Evolutionary conservation across 2,888 invertebrate species (phyloP), one percentile per base, ranked within the genome.

Genomic region (Drosophila kuntzei): DNA sequence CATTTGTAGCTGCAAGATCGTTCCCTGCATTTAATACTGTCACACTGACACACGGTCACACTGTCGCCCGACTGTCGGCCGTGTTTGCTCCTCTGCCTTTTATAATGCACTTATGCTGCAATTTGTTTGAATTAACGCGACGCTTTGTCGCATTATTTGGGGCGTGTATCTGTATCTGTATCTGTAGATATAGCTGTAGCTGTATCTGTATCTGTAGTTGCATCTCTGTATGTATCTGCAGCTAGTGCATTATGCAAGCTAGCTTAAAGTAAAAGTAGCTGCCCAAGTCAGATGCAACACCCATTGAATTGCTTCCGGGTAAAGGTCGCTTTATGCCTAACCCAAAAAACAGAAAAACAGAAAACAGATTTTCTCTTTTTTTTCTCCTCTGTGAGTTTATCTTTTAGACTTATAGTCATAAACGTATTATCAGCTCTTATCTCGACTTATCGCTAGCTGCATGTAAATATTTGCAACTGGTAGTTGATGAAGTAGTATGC

Each of bases 21-120:
- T 51, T 32, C 41, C 34, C 41, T 71, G 72, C 76, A 66, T 86
- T 71, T 65, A 82, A 76, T 80, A 74, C 68, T 87, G 80, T 89
- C 89, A 89, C 80, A 83, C 60, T 18, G 51, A 8, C 51, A 16
- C n/a, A 53, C 9, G 8, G 87, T 83, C 84, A 83, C 80, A 82
- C 60, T 66, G 75, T 87, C 70, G 64, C 60, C 61, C 37, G 50
- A 82, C 60, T 68, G 75, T 84, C 68, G 66, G 55, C 63, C 32
- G 50, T 43, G 44, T 62, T 51, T 49, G 46, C 63, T 74, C 55
- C 76, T 73, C 88, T 87, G 89, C 63, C 71, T 89, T 73, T 85
- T 85, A 66, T 89, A 80, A 80, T 85, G 79, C 79, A 87, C 80
- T 89, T 84, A 85, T 85, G 86, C 79, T 76, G 89, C 84, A 84